Base-by-base conservation (phyloP, 2,113 vertebrate species). In the Cichladusa arquata region DNA sequence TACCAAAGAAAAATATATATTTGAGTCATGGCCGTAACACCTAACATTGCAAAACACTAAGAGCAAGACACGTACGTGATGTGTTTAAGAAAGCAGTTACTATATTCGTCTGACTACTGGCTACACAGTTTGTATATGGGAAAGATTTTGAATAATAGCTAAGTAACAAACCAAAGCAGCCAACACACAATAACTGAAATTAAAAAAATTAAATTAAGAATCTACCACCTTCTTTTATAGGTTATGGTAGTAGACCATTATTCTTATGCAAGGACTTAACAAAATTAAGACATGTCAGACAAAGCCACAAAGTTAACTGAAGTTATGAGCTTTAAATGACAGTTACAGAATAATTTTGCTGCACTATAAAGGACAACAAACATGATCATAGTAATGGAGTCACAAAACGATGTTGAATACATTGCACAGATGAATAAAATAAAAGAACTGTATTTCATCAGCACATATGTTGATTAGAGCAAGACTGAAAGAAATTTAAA, bases 11-110 rank as follows among this genome's bases (percentile, higher is more conserved):
- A 58, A 47, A n/a, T 2, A 40, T 11, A 1, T 12, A n/a, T 40
- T 33, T 56, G 9, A 36, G 4, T 44, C 38, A 67, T 2, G 5
- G n/a, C 31, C 7, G 1, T 24, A 24, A 24, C 2, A 73, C 24
- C 22, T 42, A 64, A 40, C 0, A 1, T 9, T 6, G 8, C 19
- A 34, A 73, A 90, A 48, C 18, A 33, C 6, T 14, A 29, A 0
- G 0, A 87, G n/a, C 45, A 79, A 83, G 40, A 12, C 13, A 38
- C 0, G 0, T 34, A 33, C 1, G 5, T 8, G 11, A n/a, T 29
- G 13, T 34, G 26, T 67, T 66, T 48, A 74, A 58, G 19, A 58
- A 83, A 72, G n/a, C 0, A 1, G 22, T 33, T 31, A 54, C 53
- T 19, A 20, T 7, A 47, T 22, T 65, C 19, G 44, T 74, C 31